Evolutionary conservation across 2,113 vertebrate genomes (phyloP).

Genomic region (Noctilio leporinus): DNA sequence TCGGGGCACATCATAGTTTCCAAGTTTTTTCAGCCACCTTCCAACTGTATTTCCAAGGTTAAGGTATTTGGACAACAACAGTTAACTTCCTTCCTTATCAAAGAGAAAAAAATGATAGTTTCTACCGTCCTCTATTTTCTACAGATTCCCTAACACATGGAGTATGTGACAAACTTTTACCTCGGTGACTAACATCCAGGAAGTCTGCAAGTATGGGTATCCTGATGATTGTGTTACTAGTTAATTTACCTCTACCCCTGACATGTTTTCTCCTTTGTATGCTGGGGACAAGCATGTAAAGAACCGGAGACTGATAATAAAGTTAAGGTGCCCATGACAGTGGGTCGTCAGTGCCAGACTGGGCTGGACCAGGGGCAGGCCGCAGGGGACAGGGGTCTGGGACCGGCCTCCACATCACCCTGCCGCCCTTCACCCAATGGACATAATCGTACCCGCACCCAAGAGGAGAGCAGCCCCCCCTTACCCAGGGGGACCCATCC

Average conservation of each 20-base stretch:
- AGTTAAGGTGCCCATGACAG: conserved; percentile 52
- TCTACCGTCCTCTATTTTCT: neutral
- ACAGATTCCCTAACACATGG: neutral
- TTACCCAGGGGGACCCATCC: no score
- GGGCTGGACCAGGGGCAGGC: neutral
- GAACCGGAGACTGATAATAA: conserved; percentile 63
- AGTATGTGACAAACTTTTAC: neutral
- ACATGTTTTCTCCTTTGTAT: neutral
- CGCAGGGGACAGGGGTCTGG: neutral
- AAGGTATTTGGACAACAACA: neutral
- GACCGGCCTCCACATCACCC: neutral
- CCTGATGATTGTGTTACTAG: neutral
- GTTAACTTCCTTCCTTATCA: neutral
- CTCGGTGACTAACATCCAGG: neutral
- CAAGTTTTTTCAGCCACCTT: neutral
- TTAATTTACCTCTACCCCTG: neutral
- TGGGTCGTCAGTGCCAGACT: neutral
- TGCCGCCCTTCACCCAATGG: neutral
- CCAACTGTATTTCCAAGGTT: neutral
- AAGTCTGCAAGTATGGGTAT: neutral
- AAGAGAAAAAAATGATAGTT: neutral
- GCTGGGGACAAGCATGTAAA: conserved; percentile 44
- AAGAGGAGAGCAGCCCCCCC: neutral
- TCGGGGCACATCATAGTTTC: neutral
- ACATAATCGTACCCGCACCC: neutral